Conservation (phyloP, 2,888 invertebrate genomes). For the Atethmia centrago region DNA sequence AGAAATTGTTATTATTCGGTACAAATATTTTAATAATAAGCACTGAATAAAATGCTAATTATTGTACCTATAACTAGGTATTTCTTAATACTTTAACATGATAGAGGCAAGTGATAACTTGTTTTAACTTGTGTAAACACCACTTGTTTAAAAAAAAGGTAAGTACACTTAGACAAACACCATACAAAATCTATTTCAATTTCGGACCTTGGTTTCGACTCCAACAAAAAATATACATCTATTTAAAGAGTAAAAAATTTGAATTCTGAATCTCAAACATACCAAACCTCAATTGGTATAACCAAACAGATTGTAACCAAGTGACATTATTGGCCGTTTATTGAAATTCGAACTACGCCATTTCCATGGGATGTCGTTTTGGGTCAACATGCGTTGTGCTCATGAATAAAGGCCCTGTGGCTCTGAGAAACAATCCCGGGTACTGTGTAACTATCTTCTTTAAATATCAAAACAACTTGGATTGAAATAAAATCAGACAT, state of each 20-base stretch:
- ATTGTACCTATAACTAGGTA: too few relatives aligned
- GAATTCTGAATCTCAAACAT: not conserved
- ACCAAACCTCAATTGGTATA: not conserved
- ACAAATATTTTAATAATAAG: not conserved
- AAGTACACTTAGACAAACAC: too few relatives aligned
- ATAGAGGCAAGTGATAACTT: too few relatives aligned
- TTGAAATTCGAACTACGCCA: conserved; percentile 68
- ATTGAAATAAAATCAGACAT: not conserved
- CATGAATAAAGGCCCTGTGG: conserved; percentile 72
- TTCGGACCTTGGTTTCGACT: too few relatives aligned
- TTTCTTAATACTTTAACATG: too few relatives aligned
- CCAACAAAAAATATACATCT: not conserved
- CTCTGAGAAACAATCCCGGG: conserved; percentile 61
- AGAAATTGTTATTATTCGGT: not conserved
- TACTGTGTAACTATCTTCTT: conserved; percentile 20
- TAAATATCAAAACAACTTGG: conserved; percentile 21
- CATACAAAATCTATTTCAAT: too few relatives aligned
- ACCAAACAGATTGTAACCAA: conserved; percentile 37
- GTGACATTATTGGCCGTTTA: conserved; percentile 45
- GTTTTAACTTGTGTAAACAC: too few relatives aligned
- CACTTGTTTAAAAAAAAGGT: too few relatives aligned
- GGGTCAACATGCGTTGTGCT: conserved; percentile 61
- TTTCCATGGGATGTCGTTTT: conserved; percentile 64
- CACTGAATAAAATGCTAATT: not conserved
- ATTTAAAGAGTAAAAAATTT: too few relatives aligned